Evolutionary conservation across 2,113 vertebrate species (phyloP).

Genomic region (Tetraodon nigroviridis): DNA sequence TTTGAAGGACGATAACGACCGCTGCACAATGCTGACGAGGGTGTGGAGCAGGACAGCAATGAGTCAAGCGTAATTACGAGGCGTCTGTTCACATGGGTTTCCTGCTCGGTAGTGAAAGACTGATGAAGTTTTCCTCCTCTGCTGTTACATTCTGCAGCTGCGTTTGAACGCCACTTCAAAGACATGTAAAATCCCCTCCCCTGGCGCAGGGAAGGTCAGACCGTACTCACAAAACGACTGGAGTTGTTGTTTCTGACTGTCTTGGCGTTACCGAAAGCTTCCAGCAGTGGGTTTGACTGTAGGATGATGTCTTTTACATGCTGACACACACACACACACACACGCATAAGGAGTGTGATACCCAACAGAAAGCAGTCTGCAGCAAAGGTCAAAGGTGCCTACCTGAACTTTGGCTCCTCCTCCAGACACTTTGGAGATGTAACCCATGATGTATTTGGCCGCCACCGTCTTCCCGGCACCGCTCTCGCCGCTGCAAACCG

Average conservation of each 20-base stretch:
- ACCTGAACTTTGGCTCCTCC: conserved; percentile 97
- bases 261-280: conserved; percentile 81
- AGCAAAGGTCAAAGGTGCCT: conserved; percentile 9
- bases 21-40: too few species aligned
- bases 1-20: too few species aligned
- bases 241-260: conserved; percentile 83
- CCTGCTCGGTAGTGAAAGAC: too few species aligned
- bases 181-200: fast-evolving
- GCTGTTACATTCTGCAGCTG: background rate
- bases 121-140: too few species aligned
- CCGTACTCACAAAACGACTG: conserved; percentile 78
- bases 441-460: conserved; percentile 98
- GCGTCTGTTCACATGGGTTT: too few species aligned
- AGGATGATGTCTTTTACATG: conserved; percentile 82
- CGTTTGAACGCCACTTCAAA: background rate
- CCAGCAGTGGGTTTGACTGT: conserved; percentile 79
- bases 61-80: too few species aligned
- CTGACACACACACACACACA: conserved; percentile 40
- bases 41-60: too few species aligned
- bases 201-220: background rate
- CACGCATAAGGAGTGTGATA: background rate
- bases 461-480: conserved; percentile 97
- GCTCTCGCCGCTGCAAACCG: conserved; percentile 83
- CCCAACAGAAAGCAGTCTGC: background rate
- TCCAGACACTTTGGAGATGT: conserved; percentile 97